Conservation (phyloP, 2,113 vertebrate species). For the Ia io region DNA sequence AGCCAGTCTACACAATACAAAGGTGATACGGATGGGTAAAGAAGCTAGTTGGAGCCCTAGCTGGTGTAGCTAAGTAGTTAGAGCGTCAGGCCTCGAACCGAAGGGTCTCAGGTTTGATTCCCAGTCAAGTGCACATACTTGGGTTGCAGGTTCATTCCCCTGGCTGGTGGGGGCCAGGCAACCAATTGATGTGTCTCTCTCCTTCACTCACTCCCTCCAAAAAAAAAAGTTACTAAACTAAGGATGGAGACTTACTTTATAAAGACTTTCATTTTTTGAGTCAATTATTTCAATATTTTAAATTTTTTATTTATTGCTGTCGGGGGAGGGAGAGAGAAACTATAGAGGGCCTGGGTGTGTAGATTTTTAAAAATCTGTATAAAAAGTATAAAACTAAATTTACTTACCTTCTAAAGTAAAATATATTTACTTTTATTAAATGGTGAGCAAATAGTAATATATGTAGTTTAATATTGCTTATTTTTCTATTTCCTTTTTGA, state of each 20-base stretch:
- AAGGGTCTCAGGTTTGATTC: no score
- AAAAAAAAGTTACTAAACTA: constrained; percentile 17
- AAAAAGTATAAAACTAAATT: constrained; percentile 25
- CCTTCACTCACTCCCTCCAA: no score
- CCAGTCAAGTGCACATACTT: no score
- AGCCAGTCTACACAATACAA: constrained; percentile 7
- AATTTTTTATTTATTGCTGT: not conserved
- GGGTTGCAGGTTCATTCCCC: no score
- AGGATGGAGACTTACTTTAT: not conserved
- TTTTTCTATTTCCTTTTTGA: constrained; percentile 28
- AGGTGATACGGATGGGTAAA: not conserved
- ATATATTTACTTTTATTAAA: constrained; percentile 34
- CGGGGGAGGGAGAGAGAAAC: not conserved
- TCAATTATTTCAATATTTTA: constrained; percentile 34
- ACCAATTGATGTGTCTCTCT: no score
- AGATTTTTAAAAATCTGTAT: not conserved
- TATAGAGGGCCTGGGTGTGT: not conserved
- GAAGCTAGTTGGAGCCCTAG: not conserved
- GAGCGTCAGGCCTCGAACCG: no score
- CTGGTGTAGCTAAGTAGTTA: no score
- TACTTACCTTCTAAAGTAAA: constrained; percentile 35
- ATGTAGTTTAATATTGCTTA: constrained; percentile 4
- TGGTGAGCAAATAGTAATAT: not conserved
- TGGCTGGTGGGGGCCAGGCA: no score
- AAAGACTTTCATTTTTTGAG: not conserved